Percentiles rank a stretch among this genome's conserved stretches.
phyloP scores from a whole-genome alignment of 2,113 vertebrate genomes.

The Panthera leo region DNA sequence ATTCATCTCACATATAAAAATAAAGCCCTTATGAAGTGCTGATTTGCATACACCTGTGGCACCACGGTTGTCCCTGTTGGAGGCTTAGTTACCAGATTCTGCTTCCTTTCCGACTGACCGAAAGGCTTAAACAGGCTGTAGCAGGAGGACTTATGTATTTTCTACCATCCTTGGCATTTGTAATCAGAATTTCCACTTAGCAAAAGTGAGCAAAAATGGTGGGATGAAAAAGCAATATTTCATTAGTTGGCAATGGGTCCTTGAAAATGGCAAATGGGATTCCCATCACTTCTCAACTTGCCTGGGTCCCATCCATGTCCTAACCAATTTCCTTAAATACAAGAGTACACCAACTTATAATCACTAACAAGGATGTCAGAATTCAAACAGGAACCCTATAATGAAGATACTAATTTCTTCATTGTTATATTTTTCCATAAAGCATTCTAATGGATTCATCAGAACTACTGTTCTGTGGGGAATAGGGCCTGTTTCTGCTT shows the following conservation, averaged over 20 bases:
- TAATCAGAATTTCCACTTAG: not conserved
- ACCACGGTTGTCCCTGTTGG: not conserved
- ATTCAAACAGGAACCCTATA: not conserved
- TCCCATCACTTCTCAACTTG: not conserved
- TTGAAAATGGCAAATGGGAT: not conserved
- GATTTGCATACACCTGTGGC: no score
- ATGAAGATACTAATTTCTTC: not conserved
- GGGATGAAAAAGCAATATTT: not conserved
- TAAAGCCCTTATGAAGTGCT: not conserved
- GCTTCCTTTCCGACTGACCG: not conserved
- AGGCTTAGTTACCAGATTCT: not conserved
- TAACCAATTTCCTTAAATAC: not conserved
- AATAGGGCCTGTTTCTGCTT: not conserved
- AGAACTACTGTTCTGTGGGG: not conserved
- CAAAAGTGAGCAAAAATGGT: not conserved
- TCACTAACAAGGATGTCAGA: not conserved
- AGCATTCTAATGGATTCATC: not conserved
- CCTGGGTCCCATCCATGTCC: not conserved
- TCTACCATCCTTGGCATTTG: not conserved
- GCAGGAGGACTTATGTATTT: not conserved
- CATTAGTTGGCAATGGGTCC: not conserved
- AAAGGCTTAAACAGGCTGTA: not conserved
- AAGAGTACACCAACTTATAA: not conserved
- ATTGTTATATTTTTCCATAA: not conserved
- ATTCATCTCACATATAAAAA: not conserved